Evolutionary conservation across 1,140 invertebrate species (phyloP).

Genomic region (Papilio dardanus): DNA sequence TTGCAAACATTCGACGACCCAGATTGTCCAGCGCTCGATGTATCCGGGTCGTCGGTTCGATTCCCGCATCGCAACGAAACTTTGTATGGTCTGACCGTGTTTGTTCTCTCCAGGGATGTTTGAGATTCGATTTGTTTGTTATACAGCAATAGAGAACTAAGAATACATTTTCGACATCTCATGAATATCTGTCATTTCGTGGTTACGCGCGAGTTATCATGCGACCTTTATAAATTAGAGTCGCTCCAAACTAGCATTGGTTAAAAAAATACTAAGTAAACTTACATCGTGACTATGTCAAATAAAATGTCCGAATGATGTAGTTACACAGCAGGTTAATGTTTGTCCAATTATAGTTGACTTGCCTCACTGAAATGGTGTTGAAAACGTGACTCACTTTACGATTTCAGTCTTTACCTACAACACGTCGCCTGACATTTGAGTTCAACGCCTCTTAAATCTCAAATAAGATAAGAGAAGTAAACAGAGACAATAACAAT

Average conservation of each 20-base stretch:
- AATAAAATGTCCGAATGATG: not conserved
- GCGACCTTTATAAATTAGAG: not conserved
- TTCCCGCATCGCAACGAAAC: conserved; percentile 31
- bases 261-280: too few relatives aligned
- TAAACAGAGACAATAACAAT: not conserved
- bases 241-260: too few relatives aligned
- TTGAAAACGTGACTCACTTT: conserved; percentile 21
- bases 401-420: conserved; percentile 16
- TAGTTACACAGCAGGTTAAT: not conserved
- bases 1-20: conserved; percentile 36
- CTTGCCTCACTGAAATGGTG: conserved; percentile 7
- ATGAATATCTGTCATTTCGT: not conserved
- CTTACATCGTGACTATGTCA: too few relatives aligned
- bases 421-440: conserved; percentile 9
- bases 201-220: not conserved
- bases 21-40: conserved; percentile 7
- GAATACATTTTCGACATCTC: not conserved
- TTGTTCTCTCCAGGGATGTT: conserved; percentile 19
- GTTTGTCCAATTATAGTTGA: conserved; percentile 9
- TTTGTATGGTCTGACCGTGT: conserved; percentile 17
- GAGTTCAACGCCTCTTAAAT: conserved; percentile 12
- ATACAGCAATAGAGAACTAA: not conserved
- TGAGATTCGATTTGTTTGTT: conserved; percentile 22
- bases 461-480: conserved; percentile 24
- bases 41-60: conserved; percentile 31